Percentiles rank a stretch among this genome's conserved stretches.
Evolutionary conservation across 64 coral and sea anemone genomes (phyloP).

Genomic region (Anthopleura sola): DNA sequence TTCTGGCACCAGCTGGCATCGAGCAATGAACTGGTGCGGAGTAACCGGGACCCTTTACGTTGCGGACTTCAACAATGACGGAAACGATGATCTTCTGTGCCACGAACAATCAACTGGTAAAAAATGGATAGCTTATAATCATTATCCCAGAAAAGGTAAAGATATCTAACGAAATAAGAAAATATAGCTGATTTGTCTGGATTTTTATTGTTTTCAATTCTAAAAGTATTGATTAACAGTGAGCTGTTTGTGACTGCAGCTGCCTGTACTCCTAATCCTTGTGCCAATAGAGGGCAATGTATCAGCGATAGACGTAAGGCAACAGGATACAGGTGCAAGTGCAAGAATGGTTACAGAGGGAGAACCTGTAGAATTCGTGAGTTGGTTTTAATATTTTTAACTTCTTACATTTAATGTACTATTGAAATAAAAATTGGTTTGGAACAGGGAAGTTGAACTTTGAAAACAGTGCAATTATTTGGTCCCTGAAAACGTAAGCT

Average conservation of each 20-base stretch:
- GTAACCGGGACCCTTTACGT: no score
- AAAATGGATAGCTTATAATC: constrained; percentile 15
- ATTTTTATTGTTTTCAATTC: no score
- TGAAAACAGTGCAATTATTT: no score
- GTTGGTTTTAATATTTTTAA: no score
- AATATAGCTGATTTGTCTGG: no score
- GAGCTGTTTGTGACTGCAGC: no score
- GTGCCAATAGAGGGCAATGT: neutral
- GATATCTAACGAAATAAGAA: no score
- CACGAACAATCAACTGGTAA: constrained; percentile 1
- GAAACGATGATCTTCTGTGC: neutral
- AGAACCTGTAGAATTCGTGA: neutral
- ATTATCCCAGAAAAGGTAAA: neutral
- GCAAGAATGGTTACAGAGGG: neutral
- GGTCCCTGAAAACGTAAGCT: no score
- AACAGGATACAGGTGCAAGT: neutral
- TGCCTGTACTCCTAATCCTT: neutral
- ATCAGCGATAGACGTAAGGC: neutral
- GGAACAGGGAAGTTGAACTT: no score
- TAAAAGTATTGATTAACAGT: no score
- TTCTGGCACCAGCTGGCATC: neutral
- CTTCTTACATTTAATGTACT: no score
- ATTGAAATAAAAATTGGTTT: no score
- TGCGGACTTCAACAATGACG: constrained; percentile 1
- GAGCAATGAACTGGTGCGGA: neutral